Evolutionary conservation across 2,113 vertebrate species (phyloP).

Genomic region (Cinclus mexicanus): DNA sequence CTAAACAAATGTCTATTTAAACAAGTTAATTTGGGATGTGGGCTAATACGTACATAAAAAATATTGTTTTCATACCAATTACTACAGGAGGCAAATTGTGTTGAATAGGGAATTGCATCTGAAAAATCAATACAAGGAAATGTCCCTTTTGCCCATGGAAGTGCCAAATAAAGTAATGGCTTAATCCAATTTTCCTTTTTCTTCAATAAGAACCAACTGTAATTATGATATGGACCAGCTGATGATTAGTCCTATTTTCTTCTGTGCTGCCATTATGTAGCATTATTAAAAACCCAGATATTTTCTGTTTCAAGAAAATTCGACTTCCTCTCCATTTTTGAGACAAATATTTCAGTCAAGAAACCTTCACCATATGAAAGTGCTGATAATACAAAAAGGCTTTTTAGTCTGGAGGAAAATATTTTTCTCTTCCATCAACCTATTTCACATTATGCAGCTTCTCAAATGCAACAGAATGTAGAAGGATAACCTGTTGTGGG

Average conservation of each 20-base stretch:
- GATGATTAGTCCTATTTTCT: background rate
- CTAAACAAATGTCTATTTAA: background rate
- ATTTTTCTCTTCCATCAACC: background rate
- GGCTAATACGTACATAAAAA: slow-evolving; percentile 45
- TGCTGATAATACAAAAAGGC: background rate
- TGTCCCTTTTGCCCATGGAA: slow-evolving; percentile 36
- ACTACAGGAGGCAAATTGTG: slow-evolving; percentile 3
- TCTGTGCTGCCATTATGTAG: background rate
- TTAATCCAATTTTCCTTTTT: slow-evolving; percentile 32
- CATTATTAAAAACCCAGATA: accelerated
- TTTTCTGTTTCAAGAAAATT: background rate
- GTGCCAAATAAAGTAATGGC: slow-evolving; percentile 39
- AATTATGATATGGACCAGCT: background rate
- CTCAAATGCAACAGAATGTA: background rate
- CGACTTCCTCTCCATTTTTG: background rate
- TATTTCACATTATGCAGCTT: background rate
- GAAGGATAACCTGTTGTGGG: background rate
- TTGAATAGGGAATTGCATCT: slow-evolving; percentile 14
- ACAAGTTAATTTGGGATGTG: slow-evolving; percentile 28
- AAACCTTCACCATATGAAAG: background rate
- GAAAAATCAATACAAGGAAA: slow-evolving; percentile 68
- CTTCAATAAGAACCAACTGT: slow-evolving; percentile 38
- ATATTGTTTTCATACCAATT: slow-evolving; percentile 49
- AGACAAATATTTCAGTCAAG: background rate
- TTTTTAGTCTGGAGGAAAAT: background rate